phyloP scores from a whole-genome alignment of 2,797 vertebrate species.

The Ceyx erithaca region DNA sequence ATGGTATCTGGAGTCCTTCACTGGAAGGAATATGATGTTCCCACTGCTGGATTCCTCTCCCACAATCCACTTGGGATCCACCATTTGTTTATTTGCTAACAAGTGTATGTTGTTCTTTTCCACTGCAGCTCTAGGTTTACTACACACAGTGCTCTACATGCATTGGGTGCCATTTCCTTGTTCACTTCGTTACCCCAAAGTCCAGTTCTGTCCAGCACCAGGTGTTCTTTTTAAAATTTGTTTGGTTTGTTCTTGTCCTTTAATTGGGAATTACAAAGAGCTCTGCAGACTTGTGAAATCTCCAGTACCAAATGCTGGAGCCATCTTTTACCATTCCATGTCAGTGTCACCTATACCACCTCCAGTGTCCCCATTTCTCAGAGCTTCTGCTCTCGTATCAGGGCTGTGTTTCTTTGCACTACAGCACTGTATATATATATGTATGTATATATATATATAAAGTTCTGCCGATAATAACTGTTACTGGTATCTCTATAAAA shows the following conservation, averaged over 20 bases:
- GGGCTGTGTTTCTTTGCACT: not conserved
- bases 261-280: too few species aligned
- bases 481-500: not conserved
- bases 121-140: not conserved
- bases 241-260: too few species aligned
- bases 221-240: too few species aligned
- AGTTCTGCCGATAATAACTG: not conserved
- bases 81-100: not conserved
- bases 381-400: not conserved
- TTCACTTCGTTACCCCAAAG: not conserved
- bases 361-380: not conserved
- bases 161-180: not conserved
- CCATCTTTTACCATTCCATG: too few species aligned
- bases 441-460: not conserved
- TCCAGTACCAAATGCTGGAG: too few species aligned
- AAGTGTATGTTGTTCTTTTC: not conserved
- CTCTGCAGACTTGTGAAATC: too few species aligned
- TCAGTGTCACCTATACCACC: too few species aligned
- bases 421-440: fast-evolving
- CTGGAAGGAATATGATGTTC: not conserved
- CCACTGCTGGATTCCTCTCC: not conserved
- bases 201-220: not conserved
- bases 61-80: not conserved
- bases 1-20: not conserved
- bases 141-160: not conserved